phyloP scores from a whole-genome alignment of 2,113 vertebrate genomes.

The Grallaria varia region DNA sequence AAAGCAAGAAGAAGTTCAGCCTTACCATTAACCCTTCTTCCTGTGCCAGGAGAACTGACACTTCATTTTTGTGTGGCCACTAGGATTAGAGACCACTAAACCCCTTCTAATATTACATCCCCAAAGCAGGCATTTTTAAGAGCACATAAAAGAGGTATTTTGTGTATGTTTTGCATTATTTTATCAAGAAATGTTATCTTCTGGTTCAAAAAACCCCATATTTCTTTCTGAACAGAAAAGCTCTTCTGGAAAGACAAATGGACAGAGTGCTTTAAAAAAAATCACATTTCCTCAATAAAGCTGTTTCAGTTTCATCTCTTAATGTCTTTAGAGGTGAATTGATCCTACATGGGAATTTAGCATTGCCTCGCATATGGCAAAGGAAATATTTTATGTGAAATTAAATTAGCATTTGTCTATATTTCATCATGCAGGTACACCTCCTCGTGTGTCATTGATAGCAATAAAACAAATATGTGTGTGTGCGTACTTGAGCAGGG shows the following conservation, averaged over 20 bases:
- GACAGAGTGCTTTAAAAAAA: not conserved
- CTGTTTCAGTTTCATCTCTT: not conserved
- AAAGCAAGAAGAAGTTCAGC: not conserved
- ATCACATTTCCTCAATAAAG: not conserved
- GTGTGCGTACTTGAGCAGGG: not conserved
- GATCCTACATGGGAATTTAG: not conserved
- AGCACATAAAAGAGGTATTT: not conserved
- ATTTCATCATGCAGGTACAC: not conserved
- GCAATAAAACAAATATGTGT: not conserved
- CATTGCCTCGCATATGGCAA: not conserved
- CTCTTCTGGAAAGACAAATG: not conserved
- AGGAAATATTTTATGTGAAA: not conserved
- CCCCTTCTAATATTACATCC: not conserved
- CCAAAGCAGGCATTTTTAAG: not conserved
- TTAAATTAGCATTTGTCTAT: constrained; percentile 12
- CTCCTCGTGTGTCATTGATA: not conserved
- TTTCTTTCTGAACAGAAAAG: not conserved
- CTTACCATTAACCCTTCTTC: not conserved
- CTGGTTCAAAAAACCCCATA: not conserved
- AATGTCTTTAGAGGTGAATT: not conserved
- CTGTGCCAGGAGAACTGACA: not conserved
- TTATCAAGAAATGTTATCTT: not conserved
- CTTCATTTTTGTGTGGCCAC: not conserved
- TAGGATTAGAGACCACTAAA: not conserved
- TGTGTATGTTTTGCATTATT: not conserved